Evolutionary conservation across 2,888 invertebrate species (phyloP).

Genomic region (Coelogynopora nodosa): DNA sequence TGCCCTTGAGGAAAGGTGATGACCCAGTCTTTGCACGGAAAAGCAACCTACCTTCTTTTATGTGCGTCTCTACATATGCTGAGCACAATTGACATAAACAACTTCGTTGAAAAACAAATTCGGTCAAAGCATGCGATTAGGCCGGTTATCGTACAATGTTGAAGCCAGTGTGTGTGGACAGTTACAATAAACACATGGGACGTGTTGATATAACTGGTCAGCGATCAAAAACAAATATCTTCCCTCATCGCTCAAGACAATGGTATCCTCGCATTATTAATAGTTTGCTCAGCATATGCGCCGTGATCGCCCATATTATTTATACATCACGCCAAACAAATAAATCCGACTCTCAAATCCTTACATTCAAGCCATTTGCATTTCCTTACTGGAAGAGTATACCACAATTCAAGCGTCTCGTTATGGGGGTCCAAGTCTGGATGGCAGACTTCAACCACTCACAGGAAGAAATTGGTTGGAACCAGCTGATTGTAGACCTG

Average conservation of each 20-base stretch:
- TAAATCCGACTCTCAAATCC: not conserved
- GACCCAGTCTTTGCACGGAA: slow-evolving; percentile 2
- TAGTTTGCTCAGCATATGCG: slow-evolving; percentile 23
- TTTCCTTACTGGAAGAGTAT: slow-evolving; percentile 26
- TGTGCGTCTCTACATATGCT: too few relatives aligned
- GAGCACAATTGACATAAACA: not conserved
- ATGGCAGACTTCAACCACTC: slow-evolving; percentile 9
- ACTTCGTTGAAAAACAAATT: not conserved
- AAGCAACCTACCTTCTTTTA: too few relatives aligned
- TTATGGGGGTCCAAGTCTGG: not conserved
- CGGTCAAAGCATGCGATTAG: not conserved
- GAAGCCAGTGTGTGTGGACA: not conserved
- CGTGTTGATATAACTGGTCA: slow-evolving; percentile 23
- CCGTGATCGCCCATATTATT: not conserved
- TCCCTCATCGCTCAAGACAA: slow-evolving; percentile 27
- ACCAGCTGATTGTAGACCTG: not conserved
- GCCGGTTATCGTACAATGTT: too few relatives aligned
- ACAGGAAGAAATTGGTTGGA: slow-evolving; percentile 16
- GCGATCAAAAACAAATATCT: not conserved
- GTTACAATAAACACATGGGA: too few relatives aligned
- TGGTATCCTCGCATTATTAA: slow-evolving; percentile 18
- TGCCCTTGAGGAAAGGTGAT: not conserved
- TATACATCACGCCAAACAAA: slow-evolving; percentile 7
- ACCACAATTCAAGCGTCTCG: not conserved
- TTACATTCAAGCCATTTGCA: slow-evolving; percentile 11